phyloP scores from a whole-genome alignment of 2,113 vertebrate species.

The Uropsilus gracilis region DNA sequence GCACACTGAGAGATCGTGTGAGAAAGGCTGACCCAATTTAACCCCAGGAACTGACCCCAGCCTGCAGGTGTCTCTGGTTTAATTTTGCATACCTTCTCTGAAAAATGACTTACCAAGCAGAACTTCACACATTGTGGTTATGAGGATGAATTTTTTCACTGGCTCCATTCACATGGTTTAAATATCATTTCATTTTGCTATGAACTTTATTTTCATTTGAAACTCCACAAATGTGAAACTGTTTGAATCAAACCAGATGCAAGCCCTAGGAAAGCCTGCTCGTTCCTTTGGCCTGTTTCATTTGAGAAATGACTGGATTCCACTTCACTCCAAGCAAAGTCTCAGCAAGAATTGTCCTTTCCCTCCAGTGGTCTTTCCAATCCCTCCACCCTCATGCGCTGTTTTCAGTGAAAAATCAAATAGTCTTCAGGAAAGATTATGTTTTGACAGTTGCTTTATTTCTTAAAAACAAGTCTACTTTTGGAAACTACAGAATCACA shows the following conservation, averaged over 20 bases:
- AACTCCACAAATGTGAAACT: constrained; percentile 54
- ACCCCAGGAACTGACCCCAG: constrained; percentile 23
- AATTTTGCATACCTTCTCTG: constrained; percentile 68
- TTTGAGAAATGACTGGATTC: constrained; percentile 24
- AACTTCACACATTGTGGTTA: constrained; percentile 60
- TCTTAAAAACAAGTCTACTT: not conserved
- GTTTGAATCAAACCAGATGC: constrained; percentile 75
- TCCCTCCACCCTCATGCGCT: not conserved
- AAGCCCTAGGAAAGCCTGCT: not conserved
- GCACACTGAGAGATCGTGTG: not conserved
- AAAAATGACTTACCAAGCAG: constrained; percentile 67
- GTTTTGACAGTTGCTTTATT: not conserved
- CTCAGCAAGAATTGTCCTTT: not conserved
- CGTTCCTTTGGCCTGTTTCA: not conserved
- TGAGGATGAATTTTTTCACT: constrained; percentile 59
- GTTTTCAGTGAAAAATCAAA: not conserved
- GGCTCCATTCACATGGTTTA: constrained; percentile 65
- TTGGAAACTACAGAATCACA: constrained; percentile 32
- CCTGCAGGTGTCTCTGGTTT: constrained; percentile 68
- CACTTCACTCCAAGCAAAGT: not conserved
- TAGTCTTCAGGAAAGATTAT: not conserved
- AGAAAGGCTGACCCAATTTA: constrained; percentile 47
- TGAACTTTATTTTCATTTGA: constrained; percentile 69
- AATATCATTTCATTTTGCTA: constrained; percentile 67
- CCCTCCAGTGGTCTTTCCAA: not conserved